Percentiles rank a stretch among this genome's conserved stretches.
phyloP scores from a whole-genome alignment of 1,140 invertebrate genomes.

The Drosophila trapezifrons region DNA sequence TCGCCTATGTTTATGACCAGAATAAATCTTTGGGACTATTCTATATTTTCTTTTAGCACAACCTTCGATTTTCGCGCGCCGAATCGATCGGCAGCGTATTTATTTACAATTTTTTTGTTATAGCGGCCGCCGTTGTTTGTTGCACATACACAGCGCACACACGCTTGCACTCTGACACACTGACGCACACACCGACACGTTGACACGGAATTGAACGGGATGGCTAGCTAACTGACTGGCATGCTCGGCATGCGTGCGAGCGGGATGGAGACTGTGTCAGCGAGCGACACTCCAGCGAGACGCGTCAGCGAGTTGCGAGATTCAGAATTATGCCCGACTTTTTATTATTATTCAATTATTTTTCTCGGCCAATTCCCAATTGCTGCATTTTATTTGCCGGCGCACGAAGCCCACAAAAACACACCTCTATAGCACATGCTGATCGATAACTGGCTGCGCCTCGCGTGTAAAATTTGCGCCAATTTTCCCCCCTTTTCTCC shows the following conservation, averaged over 20 bases:
- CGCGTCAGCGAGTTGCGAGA: slow-evolving; percentile 25
- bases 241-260: slow-evolving; percentile 14
- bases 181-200: slow-evolving; percentile 48
- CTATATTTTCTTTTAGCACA: not conserved
- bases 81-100: slow-evolving; percentile 16
- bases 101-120: slow-evolving; percentile 61
- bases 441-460: slow-evolving; percentile 18
- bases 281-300: slow-evolving; percentile 21
- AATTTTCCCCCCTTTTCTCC: slow-evolving; percentile 34
- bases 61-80: slow-evolving; percentile 28
- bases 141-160: slow-evolving; percentile 39
- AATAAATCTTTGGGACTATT: slow-evolving; percentile 1
- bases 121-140: slow-evolving; percentile 49
- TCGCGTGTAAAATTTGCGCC: slow-evolving; percentile 48
- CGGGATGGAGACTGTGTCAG: slow-evolving; percentile 14
- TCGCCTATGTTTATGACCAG: not conserved
- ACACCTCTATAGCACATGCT: slow-evolving; percentile 4
- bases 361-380: slow-evolving; percentile 7
- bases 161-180: slow-evolving; percentile 34
- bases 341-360: slow-evolving; percentile 38
- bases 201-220: slow-evolving; percentile 56
- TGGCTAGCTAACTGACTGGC: slow-evolving; percentile 12
- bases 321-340: slow-evolving; percentile 44
- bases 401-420: not conserved
- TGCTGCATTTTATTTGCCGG: slow-evolving; percentile 9